A percentile compares a stretch with the other conserved stretches of the same genome.
These are phyloP conservation scores for Sarcophaga peregrina DNA, from an alignment of 1,140 invertebrate species.

Conservation along the genomic window DNA sequence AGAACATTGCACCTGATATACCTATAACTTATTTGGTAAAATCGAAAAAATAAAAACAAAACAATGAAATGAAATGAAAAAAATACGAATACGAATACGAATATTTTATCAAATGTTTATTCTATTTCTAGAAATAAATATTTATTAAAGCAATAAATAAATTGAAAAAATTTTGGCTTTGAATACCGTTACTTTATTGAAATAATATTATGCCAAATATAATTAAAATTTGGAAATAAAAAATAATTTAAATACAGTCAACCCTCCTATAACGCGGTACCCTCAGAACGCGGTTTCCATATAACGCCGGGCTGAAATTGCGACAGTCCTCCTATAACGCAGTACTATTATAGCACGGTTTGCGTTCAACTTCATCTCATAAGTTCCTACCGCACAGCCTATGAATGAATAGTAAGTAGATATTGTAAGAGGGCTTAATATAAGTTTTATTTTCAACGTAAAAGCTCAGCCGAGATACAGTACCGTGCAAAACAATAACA, in stretches of 20 bases:
- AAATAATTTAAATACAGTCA: background rate
- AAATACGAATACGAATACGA: too few relatives aligned
- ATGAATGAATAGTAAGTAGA: too few relatives aligned
- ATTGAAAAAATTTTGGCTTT: background rate
- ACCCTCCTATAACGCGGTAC: background rate
- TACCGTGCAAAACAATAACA: background rate
- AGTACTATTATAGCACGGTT: too few relatives aligned
- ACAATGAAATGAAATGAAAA: background rate
- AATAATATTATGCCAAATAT: background rate
- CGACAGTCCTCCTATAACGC: too few relatives aligned
- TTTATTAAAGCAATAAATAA: background rate
- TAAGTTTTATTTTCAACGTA: too few relatives aligned
- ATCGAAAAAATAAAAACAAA: background rate
- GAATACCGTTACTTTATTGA: background rate
- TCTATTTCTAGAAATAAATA: background rate
- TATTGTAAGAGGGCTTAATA: too few relatives aligned
- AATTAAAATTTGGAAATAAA: background rate
- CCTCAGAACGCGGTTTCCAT: too few relatives aligned
- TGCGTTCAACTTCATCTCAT: too few relatives aligned
- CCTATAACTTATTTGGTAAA: background rate
- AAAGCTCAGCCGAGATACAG: too few relatives aligned
- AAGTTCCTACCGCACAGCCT: too few relatives aligned
- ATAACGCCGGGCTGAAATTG: too few relatives aligned
- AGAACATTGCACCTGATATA: background rate
- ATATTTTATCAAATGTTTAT: background rate